Percentiles rank a stretch among this genome's conserved stretches.
Evolutionary conservation across 2,888 invertebrate genomes (phyloP).

Genomic region (Standfussiana lucernea): DNA sequence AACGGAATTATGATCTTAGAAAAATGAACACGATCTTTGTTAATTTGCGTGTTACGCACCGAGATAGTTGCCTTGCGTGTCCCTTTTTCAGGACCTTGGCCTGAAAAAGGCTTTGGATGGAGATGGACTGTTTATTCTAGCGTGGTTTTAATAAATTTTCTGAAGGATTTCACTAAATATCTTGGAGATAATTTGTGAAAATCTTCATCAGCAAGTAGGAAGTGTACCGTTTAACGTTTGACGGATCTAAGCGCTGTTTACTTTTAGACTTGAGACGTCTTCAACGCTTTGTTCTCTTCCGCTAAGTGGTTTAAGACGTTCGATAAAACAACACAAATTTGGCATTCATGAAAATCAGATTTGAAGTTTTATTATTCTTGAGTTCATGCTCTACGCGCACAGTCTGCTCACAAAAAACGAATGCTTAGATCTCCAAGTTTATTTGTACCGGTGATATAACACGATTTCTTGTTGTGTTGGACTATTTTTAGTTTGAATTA

Average conservation of each 20-base stretch:
- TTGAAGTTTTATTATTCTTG: constrained; percentile 42
- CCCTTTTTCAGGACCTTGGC: not conserved
- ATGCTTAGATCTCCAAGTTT: constrained; percentile 46
- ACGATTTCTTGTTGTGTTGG: constrained; percentile 15
- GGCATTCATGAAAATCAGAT: constrained; percentile 40
- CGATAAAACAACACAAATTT: constrained; percentile 32
- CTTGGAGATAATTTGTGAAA: constrained; percentile 2
- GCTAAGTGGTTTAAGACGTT: constrained; percentile 27
- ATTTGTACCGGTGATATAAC: constrained; percentile 45
- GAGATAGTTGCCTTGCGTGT: not conserved
- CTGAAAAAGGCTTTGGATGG: not conserved
- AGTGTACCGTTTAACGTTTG: constrained; percentile 1
- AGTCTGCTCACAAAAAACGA: constrained; percentile 44
- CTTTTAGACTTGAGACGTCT: constrained; percentile 14
- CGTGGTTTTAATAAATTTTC: not conserved
- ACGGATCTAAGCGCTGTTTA: constrained; percentile 19
- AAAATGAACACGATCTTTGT: constrained; percentile 23
- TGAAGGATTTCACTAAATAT: not conserved
- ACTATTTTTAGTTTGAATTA: constrained; percentile 42
- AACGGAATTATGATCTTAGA: constrained; percentile 35
- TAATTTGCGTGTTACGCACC: constrained; percentile 14
- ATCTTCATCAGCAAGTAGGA: constrained; percentile 17
- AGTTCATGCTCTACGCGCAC: constrained; percentile 50
- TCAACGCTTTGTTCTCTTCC: constrained; percentile 17
- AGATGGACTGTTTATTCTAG: not conserved